Base-by-base conservation (phyloP, 2,888 invertebrate genomes). In the Caenorhabditis sp. region DNA sequence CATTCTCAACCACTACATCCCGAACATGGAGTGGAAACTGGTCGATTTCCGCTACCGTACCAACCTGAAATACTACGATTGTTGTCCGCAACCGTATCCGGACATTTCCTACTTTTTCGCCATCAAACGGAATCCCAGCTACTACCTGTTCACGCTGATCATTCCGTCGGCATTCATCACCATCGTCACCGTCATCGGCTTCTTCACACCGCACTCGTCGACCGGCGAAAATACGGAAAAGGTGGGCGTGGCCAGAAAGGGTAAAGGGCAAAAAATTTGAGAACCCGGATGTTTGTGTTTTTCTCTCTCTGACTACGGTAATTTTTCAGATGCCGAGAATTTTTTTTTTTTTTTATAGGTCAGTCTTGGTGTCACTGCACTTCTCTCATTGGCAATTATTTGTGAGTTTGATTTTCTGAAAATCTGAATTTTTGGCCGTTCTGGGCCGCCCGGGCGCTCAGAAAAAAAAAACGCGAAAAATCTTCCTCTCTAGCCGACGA, bases 211-310 rank as follows among this genome's bases (percentile, higher is more conserved):
- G 1, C 85, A 87, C 62, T 84, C 84, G 0, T 82, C 84, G 6
- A 86, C 85, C 1, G 87, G 87, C 23, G 87, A 87, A 64, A 87
- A 87, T 63, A 84, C 84, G 8, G 87, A 87, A 65, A 87, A 87
- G 74, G 85, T 82, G 53, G 24, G 31, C 10, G 81, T 19, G 53
- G 24, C 8, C 36, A 36, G 17, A 26, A n/a, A n/a, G n/a, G n/a
- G n/a, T n/a, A n/a, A n/a, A n/a, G 27, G n/a, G 14, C 21, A 50
- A 51, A 58, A 6, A 26, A 27, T 76, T 27, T 55, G 14, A 31
- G 49, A 14, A 37, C n/a, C 21, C 17, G 36, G 14, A 31, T n/a
- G 31, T 31, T 6, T 4, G 4, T 31, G 31, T 31, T 31, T 4
- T 6, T 6, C 10, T 4, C 31, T 10, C 4, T 31, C 10, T 31